Evolutionary conservation across 2,113 vertebrate species (phyloP).

Genomic region (Eira barbara): DNA sequence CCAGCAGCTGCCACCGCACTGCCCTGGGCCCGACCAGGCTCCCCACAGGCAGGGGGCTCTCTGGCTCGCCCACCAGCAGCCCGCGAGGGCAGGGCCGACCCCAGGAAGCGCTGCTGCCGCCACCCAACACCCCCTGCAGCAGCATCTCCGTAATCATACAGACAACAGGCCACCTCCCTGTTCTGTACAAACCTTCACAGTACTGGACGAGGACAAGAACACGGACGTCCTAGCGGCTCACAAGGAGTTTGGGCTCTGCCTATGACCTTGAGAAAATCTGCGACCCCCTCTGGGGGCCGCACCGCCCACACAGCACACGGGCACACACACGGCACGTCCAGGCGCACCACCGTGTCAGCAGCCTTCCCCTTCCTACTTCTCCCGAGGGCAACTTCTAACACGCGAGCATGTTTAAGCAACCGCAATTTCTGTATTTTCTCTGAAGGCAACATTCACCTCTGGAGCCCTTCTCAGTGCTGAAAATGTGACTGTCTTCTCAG

Average conservation of each 20-base stretch:
- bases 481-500: neutral
- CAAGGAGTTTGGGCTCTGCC: neutral
- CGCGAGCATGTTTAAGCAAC: neutral
- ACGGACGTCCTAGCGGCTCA: neutral
- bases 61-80: neutral
- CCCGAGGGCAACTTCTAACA: neutral
- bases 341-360: rapidly evolving
- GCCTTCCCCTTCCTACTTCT: neutral
- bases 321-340: rapidly evolving
- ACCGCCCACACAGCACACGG: neutral
- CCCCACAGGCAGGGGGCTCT: neutral
- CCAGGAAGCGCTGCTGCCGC: neutral
- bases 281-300: neutral
- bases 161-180: neutral
- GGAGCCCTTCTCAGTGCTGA: neutral
- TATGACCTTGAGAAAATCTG: neutral
- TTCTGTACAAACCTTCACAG: neutral
- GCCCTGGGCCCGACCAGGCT: neutral
- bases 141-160: neutral
- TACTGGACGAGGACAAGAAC: neutral
- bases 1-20: neutral
- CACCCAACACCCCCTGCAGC: neutral
- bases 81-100: neutral
- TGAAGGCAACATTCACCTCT: too few relatives aligned
- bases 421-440: neutral